Evolutionary conservation across 2,113 vertebrate species (phyloP).

Genomic region (Gulo gulo): DNA sequence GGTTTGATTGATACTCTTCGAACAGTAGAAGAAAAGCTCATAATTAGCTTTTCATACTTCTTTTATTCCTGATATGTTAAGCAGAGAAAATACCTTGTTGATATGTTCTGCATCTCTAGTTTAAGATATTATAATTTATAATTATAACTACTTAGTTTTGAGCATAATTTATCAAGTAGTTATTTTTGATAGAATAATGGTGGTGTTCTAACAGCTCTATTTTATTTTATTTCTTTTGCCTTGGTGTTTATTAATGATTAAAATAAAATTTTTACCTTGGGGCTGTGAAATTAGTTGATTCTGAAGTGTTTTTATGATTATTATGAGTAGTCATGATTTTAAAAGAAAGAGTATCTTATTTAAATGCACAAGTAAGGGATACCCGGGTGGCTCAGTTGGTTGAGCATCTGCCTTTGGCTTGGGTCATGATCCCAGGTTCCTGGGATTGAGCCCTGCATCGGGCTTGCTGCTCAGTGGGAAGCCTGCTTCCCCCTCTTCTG

Average conservation of each 20-base stretch:
- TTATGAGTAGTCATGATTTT: not conserved
- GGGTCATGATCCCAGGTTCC: not conserved
- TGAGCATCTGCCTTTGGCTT: too few species aligned
- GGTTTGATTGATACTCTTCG: not conserved
- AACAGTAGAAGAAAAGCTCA: not conserved
- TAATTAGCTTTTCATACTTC: not conserved
- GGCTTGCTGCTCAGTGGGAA: not conserved
- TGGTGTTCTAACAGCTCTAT: not conserved
- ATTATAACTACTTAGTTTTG: not conserved
- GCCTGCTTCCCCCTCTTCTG: not conserved
- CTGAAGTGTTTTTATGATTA: conserved; percentile 38
- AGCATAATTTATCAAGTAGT: not conserved
- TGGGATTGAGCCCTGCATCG: not conserved
- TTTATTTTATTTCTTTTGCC: conserved; percentile 30
- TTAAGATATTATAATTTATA: not conserved
- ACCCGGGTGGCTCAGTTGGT: not conserved
- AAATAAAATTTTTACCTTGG: not conserved
- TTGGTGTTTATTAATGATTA: conserved; percentile 16
- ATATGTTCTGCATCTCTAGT: not conserved
- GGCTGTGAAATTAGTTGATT: not conserved
- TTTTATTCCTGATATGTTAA: not conserved
- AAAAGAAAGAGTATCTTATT: not conserved
- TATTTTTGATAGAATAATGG: not conserved
- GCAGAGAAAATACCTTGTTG: not conserved
- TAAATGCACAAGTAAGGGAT: not conserved